Evolutionary conservation across 2,113 vertebrate genomes (phyloP), one percentile per base, ranked within the genome.

Genomic region (Fulica atra): DNA sequence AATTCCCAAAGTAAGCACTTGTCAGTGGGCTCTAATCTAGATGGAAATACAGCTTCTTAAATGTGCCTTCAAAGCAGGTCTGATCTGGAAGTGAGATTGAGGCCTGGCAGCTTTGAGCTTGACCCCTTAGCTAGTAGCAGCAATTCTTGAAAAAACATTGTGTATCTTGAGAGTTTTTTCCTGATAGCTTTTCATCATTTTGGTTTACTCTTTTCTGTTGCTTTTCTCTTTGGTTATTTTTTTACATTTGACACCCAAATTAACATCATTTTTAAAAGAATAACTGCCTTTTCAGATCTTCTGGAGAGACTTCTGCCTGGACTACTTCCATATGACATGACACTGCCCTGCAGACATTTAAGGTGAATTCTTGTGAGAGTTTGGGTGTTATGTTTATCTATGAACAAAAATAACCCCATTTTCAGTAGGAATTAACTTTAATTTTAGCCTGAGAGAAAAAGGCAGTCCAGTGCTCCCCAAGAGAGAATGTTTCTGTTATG

Each of bases 401-500:
- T 31, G 29, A 40, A 60, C 76, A 76, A 81, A 74, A 76, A 48
- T 54, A 66, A 53, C 38, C 18, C 4, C 12, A 28, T 17, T 20
- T 88, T 69, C 42, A 68, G 20, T 56, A 69, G 72, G 31, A 92
- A 93, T 92, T 63, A 82, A 15, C 46, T 66, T 79, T 63, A 56
- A 63, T 77, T 96, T 93, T 81, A 81, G 44, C 61, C 72, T 54
- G n/a, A 79, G 35, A 88, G 36, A 40, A 91, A 79, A 92, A 85
- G 14, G 38, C 35, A 86, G 19, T 28, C 50, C 53, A 17, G 70
- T 46, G 53, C 17, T 74, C 26, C 51, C 51, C 42, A 51, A 77
- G 60, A 92, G 46, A 85, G 5, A 33, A 50, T 2, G 2, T 63
- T 28, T 79, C 38, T 79, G 33, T 46, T 82, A 74, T 57, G 24